These are phyloP conservation scores for Cirrhinus molitorella DNA, from an alignment of 2,797 vertebrate genomes.

Conservation along the genomic window DNA sequence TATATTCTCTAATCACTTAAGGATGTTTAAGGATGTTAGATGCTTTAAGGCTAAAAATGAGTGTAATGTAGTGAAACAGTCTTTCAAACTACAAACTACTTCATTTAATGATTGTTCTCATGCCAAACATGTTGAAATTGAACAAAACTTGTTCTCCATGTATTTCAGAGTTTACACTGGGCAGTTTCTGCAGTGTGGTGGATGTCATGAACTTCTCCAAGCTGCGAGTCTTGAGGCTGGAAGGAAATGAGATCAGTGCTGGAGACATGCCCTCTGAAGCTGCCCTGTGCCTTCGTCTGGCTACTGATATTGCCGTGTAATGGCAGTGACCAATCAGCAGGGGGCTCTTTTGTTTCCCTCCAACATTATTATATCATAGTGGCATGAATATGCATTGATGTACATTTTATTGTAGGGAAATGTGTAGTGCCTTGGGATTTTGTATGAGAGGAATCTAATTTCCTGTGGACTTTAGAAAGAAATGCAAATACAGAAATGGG, in stretches of 20 bases:
- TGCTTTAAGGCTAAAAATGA: background rate
- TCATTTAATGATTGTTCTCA: background rate
- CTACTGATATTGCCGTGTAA: constrained; percentile 87
- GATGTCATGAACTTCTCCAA: constrained; percentile 92
- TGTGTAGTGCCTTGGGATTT: constrained; percentile 6
- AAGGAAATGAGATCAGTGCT: constrained; percentile 88
- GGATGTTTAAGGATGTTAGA: background rate
- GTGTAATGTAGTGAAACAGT: background rate
- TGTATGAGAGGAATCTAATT: constrained; percentile 29
- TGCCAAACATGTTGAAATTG: background rate
- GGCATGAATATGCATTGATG: constrained; percentile 6
- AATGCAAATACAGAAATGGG: constrained; percentile 32
- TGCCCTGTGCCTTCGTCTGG: constrained; percentile 86
- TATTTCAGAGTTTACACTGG: constrained; percentile 89
- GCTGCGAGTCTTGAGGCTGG: constrained; percentile 90
- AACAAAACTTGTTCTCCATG: background rate
- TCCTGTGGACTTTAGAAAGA: constrained; percentile 35
- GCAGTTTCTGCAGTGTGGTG: constrained; percentile 90
- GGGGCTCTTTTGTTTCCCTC: constrained; percentile 27
- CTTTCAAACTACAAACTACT: too few relatives aligned
- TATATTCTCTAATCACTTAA: background rate
- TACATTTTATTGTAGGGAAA: constrained; percentile 21
- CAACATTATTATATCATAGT: constrained; percentile 7
- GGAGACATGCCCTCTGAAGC: constrained; percentile 86
- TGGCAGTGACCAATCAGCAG: constrained; percentile 1